Evolutionary conservation across 2,113 vertebrate genomes (phyloP), one percentile per base, ranked within the genome.

Genomic region (Abramis brama): DNA sequence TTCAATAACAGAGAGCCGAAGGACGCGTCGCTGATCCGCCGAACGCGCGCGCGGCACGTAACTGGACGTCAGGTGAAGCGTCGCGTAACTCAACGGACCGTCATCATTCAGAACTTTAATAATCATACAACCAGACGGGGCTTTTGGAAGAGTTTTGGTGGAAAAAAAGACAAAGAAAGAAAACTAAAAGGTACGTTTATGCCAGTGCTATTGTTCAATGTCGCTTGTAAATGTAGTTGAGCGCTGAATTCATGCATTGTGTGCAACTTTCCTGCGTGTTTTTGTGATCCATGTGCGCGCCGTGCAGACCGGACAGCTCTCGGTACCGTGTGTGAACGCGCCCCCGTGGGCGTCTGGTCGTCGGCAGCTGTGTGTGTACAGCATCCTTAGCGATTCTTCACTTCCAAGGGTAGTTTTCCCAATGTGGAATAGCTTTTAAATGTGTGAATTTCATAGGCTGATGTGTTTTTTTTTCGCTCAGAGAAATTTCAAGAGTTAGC

Each of bases 311-410:
- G 45, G 80, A 68, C 74, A 81, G 84, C 85, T 81, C 88, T 50
- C 59, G 6, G 83, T 70, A 82, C 83, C 79, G 85, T 82, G 82
- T 80, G 74, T 86, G 82, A 76, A 75, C 81, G 86, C 74, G 74
- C 25, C 79, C 64, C 86, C 79, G 90, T 89, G 87, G 88, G 90
- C 88, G 90, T 89, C 71, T 68, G 27, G 13, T 64, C 30, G 73
- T 82, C 84, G 70, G 86, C 87, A 88, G 87, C 13, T 76, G 75
- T 84, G 68, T 84, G 87, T 85, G 79, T 84, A 80, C 79, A 82
- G 86, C 74, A 78, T 88, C 27, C 77, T 66, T 74, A 68, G 57
- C 60, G 45, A 82, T 77, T 86, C 66, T n/a, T 50, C 17, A 57
- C 39, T 70, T 79, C 50, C 50, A 62, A 52, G 27, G 60, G 39